These are phyloP conservation scores for Tribolium castaneum DNA, from an alignment of 1,140 invertebrate genomes.

Conservation along the genomic window DNA sequence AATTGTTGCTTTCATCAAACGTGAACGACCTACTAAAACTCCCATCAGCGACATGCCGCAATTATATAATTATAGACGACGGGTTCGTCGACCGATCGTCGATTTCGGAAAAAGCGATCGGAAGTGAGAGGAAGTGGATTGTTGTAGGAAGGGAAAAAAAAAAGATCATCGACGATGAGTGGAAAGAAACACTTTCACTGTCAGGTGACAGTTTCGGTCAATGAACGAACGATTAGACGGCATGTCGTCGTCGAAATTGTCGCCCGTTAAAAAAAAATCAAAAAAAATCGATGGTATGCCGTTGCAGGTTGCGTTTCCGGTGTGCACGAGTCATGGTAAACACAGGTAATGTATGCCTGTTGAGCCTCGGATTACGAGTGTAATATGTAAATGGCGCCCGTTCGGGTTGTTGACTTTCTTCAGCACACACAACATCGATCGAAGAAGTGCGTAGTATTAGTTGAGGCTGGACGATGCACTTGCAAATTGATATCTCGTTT, in stretches of 20 bases:
- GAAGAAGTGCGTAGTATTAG: slow-evolving; percentile 7
- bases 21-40: slow-evolving; percentile 29
- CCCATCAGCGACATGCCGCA: slow-evolving; percentile 19
- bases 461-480: slow-evolving; percentile 3
- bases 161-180: background rate
- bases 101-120: background rate
- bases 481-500: slow-evolving; percentile 42
- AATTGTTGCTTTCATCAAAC: slow-evolving; percentile 30
- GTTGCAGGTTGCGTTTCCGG: background rate
- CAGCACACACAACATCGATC: background rate
- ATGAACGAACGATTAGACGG: background rate
- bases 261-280: no score
- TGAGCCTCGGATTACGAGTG: background rate
- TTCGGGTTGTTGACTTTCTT: slow-evolving; percentile 29
- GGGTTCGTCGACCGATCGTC: slow-evolving; percentile 1
- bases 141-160: background rate
- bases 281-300: no score
- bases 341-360: background rate
- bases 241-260: background rate
- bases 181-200: background rate
- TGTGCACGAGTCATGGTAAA: background rate
- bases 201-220: background rate
- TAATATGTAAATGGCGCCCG: slow-evolving; percentile 4
- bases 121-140: slow-evolving; percentile 3
- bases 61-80: slow-evolving; percentile 31